These are phyloP conservation scores for Aphidius colemani DNA, from an alignment of 2,888 invertebrate genomes.

Conservation along the genomic window DNA sequence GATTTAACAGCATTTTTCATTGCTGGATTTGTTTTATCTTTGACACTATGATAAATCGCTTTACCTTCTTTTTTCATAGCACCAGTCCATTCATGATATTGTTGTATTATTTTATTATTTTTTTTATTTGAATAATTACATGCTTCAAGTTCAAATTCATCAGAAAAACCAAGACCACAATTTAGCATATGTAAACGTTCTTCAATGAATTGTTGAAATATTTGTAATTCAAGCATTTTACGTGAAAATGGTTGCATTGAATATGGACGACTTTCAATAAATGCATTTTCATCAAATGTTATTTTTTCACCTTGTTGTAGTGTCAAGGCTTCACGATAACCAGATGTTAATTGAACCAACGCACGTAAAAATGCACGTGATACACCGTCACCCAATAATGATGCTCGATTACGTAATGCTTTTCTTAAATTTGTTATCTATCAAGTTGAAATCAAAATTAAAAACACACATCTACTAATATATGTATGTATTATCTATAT, in stretches of 20 bases:
- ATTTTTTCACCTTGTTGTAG: constrained; percentile 74
- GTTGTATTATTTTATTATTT: constrained; percentile 68
- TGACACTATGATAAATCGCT: constrained; percentile 83
- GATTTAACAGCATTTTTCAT: constrained; percentile 92
- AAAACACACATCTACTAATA: too few relatives aligned
- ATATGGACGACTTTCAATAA: constrained; percentile 82
- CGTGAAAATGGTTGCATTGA: constrained; percentile 87
- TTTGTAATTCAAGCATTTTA: constrained; percentile 90
- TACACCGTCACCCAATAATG: constrained; percentile 86
- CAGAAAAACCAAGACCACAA: constrained; percentile 89
- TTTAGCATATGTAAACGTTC: constrained; percentile 91
- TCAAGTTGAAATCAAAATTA: too few relatives aligned
- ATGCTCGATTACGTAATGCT: constrained; percentile 76
- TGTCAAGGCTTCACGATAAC: constrained; percentile 88
- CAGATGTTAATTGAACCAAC: constrained; percentile 91
- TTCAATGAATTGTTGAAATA: constrained; percentile 96
- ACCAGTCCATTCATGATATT: constrained; percentile 81
- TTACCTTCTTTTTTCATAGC: constrained; percentile 81
- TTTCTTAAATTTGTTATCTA: constrained; percentile 77
- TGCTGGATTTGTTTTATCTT: constrained; percentile 92
- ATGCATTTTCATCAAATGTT: constrained; percentile 85
- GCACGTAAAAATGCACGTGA: constrained; percentile 90
- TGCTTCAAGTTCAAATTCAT: constrained; percentile 93
- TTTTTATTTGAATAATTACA: constrained; percentile 73
- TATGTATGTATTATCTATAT: too few relatives aligned